Percentiles rank a stretch among this genome's conserved stretches.
phyloP scores from a whole-genome alignment of 2,888 invertebrate genomes.

The Tortricodes alternella region DNA sequence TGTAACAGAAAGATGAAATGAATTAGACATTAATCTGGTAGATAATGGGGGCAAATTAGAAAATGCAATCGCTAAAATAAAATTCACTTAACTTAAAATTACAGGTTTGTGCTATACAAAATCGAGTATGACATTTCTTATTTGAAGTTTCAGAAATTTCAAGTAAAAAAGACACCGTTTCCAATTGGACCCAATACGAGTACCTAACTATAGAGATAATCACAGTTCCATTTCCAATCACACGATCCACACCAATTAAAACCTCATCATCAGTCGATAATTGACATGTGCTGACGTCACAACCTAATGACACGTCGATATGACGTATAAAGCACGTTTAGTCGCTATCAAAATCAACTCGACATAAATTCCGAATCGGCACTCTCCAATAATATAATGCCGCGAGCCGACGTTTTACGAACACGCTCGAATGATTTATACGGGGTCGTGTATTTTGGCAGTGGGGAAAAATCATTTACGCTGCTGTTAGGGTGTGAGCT shows the following conservation, averaged over 20 bases:
- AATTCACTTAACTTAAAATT: too few species aligned
- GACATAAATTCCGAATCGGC: slow-evolving; percentile 29
- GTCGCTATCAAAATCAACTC: slow-evolving; percentile 17
- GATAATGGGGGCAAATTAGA: too few species aligned
- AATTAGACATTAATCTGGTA: background rate
- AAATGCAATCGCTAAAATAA: too few species aligned
- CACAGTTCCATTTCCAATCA: background rate
- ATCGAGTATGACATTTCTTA: too few species aligned
- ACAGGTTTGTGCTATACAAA: too few species aligned
- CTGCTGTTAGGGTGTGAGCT: slow-evolving; percentile 36
- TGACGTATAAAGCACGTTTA: slow-evolving; percentile 7
- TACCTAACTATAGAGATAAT: too few species aligned
- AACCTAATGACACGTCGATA: slow-evolving; percentile 22
- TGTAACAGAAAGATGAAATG: background rate
- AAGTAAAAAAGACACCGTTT: background rate
- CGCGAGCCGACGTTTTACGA: slow-evolving; percentile 48
- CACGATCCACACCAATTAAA: background rate
- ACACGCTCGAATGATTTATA: slow-evolving; percentile 53
- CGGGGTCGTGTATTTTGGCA: slow-evolving; percentile 49
- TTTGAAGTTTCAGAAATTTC: background rate
- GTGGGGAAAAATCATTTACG: slow-evolving; percentile 57
- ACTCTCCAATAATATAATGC: slow-evolving; percentile 36
- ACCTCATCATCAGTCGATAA: slow-evolving; percentile 12
- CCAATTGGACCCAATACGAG: too few species aligned
- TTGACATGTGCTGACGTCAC: slow-evolving; percentile 15